Percentiles rank a stretch among this genome's conserved stretches.
Evolutionary conservation across 2,113 vertebrate species (phyloP).

Genomic region (Heterotis niloticus): DNA sequence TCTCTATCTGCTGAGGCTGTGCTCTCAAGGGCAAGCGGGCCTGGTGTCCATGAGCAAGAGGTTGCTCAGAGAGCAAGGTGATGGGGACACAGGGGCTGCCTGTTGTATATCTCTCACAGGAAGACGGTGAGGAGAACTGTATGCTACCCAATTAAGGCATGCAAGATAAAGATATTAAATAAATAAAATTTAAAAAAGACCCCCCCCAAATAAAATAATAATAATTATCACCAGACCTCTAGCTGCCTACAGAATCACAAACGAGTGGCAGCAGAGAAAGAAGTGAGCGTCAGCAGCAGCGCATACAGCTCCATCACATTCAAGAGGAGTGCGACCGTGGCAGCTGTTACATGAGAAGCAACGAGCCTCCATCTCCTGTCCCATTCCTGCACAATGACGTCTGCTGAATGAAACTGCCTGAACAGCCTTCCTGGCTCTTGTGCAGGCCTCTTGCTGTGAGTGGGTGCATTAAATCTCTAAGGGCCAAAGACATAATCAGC

Average conservation of each 20-base stretch:
- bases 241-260: constrained; percentile 91
- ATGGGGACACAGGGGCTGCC: constrained; percentile 64
- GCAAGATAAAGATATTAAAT: constrained; percentile 80
- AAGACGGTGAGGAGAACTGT: constrained; percentile 72
- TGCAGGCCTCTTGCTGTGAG: neutral
- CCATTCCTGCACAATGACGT: neutral
- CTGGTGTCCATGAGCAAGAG: neutral
- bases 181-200: constrained; percentile 49
- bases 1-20: constrained; percentile 22
- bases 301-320: constrained; percentile 73
- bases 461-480: neutral
- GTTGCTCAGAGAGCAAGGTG: neutral
- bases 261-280: constrained; percentile 85
- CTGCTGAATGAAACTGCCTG: neutral
- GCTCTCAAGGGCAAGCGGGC: constrained; percentile 16
- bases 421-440: neutral
- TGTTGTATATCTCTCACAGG: constrained; percentile 80
- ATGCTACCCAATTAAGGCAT: constrained; percentile 87
- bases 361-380: neutral
- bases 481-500: neutral
- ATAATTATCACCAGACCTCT: constrained; percentile 80
- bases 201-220: constrained; percentile 62
- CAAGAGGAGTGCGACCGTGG: constrained; percentile 49
- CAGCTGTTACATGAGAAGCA: constrained; percentile 57
- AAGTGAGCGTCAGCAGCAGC: constrained; percentile 77